Evolutionary conservation across 2,888 invertebrate genomes (phyloP).

Genomic region (Thymelicus sylvestris): DNA sequence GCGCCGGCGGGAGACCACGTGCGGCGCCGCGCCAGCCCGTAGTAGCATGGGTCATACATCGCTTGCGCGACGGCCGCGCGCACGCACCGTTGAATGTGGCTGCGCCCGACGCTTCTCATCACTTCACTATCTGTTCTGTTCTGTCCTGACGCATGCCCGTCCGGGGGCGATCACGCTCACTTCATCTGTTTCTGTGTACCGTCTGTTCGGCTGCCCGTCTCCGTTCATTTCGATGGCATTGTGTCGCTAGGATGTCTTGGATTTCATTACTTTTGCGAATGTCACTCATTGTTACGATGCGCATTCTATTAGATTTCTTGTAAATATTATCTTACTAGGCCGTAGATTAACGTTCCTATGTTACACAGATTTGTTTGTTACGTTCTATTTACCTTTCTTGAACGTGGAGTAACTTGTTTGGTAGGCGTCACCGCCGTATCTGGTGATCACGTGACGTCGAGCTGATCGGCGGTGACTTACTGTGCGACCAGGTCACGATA

Average conservation of each 20-base stretch:
- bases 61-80: slow-evolving; percentile 83
- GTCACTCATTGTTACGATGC: slow-evolving; percentile 80
- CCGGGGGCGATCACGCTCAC: slow-evolving; percentile 83
- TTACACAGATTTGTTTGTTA: slow-evolving; percentile 56
- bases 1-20: slow-evolving; percentile 46
- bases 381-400: slow-evolving; percentile 52
- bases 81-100: slow-evolving; percentile 84
- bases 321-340: slow-evolving; percentile 74
- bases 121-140: slow-evolving; percentile 83
- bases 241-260: slow-evolving; percentile 75
- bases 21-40: slow-evolving; percentile 62
- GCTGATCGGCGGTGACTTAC: slow-evolving; percentile 55
- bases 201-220: slow-evolving; percentile 79
- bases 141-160: slow-evolving; percentile 84
- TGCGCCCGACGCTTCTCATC: slow-evolving; percentile 84
- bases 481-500: slow-evolving; percentile 49
- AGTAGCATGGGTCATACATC: slow-evolving; percentile 84
- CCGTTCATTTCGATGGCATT: slow-evolving; percentile 80
- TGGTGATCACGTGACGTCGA: slow-evolving; percentile 56
- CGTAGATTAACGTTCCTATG: slow-evolving; percentile 56
- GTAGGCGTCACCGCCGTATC: slow-evolving; percentile 59
- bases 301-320: slow-evolving; percentile 82
- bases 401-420: slow-evolving; percentile 21
- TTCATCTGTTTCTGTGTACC: slow-evolving; percentile 83
- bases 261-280: slow-evolving; percentile 78